Percentiles rank a stretch among this genome's conserved stretches.
These are phyloP conservation scores for Xyrichtys novacula DNA, from an alignment of 2,797 vertebrate genomes.

Conservation along the genomic window DNA sequence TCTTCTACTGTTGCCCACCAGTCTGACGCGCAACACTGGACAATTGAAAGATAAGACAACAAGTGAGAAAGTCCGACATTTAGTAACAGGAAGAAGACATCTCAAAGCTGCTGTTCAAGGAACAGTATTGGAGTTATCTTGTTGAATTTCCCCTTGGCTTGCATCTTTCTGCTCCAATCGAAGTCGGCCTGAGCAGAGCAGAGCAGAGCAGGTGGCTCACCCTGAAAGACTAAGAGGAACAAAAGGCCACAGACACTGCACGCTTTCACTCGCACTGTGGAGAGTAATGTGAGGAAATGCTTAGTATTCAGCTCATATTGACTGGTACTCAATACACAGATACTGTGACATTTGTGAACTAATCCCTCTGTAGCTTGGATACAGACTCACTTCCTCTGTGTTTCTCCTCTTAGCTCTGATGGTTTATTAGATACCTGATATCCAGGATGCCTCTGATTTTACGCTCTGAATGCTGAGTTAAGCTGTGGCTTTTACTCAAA, in stretches of 20 bases:
- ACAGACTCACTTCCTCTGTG: slow-evolving; percentile 48
- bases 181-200: slow-evolving; percentile 57
- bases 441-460: neutral
- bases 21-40: slow-evolving; percentile 30
- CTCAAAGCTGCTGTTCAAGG: neutral
- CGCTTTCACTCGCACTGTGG: slow-evolving; percentile 77
- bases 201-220: slow-evolving; percentile 79
- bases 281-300: slow-evolving; percentile 76
- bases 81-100: slow-evolving; percentile 5
- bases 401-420: slow-evolving; percentile 27
- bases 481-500: neutral
- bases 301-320: slow-evolving; percentile 82
- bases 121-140: slow-evolving; percentile 6
- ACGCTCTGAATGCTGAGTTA: neutral
- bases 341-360: slow-evolving; percentile 77
- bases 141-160: slow-evolving; percentile 38
- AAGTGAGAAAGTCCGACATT: slow-evolving; percentile 4
- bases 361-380: slow-evolving; percentile 64
- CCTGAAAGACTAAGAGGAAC: slow-evolving; percentile 75
- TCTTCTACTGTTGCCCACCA: slow-evolving; percentile 33
- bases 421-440: slow-evolving; percentile 23
- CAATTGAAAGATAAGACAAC: slow-evolving; percentile 18
- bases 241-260: slow-evolving; percentile 77
- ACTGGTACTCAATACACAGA: slow-evolving; percentile 67
- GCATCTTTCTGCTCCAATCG: slow-evolving; percentile 49